A percentile compares a stretch with the other conserved stretches of the same genome.
These are phyloP conservation scores for Drosophila kambysellisi DNA, from an alignment of 2,888 invertebrate genomes.

Conservation along the genomic window DNA sequence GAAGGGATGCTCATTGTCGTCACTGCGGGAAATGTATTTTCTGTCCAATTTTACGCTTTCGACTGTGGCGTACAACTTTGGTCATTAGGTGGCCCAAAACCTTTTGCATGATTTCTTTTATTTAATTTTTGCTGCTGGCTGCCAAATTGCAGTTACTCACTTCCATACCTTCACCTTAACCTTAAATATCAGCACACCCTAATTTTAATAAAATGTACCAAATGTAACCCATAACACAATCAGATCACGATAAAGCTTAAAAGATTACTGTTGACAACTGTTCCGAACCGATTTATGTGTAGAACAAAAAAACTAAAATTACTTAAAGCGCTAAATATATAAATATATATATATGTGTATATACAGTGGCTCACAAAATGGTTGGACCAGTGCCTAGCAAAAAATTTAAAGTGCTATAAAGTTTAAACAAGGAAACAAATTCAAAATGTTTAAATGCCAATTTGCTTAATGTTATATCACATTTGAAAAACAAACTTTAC, in stretches of 20 bases:
- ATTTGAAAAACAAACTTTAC: no score
- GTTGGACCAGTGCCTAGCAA: no score
- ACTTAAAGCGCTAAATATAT: no score
- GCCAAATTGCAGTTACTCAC: constrained; percentile 58
- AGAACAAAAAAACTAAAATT: neutral
- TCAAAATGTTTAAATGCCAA: no score
- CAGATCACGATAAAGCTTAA: neutral
- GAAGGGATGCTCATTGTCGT: constrained; percentile 44
- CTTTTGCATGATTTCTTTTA: constrained; percentile 8
- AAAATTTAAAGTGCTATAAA: no score
- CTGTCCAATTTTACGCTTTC: constrained; percentile 17
- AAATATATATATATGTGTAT: neutral
- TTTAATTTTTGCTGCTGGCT: constrained; percentile 11
- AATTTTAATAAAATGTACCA: constrained; percentile 57
- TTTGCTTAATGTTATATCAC: no score
- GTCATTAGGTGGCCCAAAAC: constrained; percentile 55
- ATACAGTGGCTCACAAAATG: no score
- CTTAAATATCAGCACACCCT: constrained; percentile 54
- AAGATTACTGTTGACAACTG: neutral
- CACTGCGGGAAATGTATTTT: constrained; percentile 49
- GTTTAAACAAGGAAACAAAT: no score
- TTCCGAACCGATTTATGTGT: neutral
- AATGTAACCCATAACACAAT: constrained; percentile 1
- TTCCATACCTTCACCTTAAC: constrained; percentile 39
- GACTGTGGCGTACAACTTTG: constrained; percentile 49